phyloP scores from a whole-genome alignment of 2,113 vertebrate genomes.

The Charadrius vociferus region DNA sequence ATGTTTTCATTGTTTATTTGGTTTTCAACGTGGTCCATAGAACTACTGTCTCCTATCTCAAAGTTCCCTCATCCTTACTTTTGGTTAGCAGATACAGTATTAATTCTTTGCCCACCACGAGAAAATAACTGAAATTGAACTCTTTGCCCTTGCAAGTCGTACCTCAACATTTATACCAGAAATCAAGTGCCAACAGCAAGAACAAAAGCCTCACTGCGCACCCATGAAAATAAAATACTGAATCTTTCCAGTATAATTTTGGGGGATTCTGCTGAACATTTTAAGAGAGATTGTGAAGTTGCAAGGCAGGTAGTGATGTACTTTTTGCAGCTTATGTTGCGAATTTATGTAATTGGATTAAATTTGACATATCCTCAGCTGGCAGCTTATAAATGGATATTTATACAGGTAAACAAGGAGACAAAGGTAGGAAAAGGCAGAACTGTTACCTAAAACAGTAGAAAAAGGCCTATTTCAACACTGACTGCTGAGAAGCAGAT shows the following conservation, averaged over 20 bases:
- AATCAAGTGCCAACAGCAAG: background rate
- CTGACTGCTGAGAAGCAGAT: background rate
- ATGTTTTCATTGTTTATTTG: background rate
- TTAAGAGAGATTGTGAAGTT: constrained; percentile 39
- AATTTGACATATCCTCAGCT: constrained; percentile 58
- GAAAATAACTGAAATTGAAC: constrained; percentile 44
- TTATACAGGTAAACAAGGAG: background rate
- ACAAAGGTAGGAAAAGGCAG: background rate
- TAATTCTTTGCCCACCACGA: constrained; percentile 15
- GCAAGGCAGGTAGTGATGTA: background rate
- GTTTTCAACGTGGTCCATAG: background rate
- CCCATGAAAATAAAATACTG: background rate
- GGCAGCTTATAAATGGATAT: background rate
- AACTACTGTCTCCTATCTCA: background rate
- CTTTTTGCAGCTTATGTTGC: constrained; percentile 52
- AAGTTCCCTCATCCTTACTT: background rate
- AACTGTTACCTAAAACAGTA: constrained; percentile 26
- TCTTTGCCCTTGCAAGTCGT: background rate
- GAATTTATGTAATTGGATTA: constrained; percentile 57
- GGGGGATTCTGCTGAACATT: background rate
- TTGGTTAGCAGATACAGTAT: background rate
- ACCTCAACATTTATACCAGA: background rate
- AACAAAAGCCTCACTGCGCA: background rate
- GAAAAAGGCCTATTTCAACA: background rate
- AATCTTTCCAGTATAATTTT: background rate